Conservation (phyloP, 2,888 invertebrate species). For the Isoperla grammatica region DNA sequence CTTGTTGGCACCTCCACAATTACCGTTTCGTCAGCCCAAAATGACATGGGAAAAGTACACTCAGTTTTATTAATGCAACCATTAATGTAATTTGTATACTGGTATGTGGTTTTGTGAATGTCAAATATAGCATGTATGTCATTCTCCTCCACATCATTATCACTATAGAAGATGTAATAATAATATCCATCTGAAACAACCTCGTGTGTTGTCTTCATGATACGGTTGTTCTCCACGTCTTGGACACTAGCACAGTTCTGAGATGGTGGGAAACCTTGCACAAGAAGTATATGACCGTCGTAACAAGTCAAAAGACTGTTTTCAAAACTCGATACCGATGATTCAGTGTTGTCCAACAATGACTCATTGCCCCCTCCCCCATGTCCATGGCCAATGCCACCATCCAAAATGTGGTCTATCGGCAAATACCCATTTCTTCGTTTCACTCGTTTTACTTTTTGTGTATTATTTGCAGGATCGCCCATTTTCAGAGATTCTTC, state of each 20-base stretch:
- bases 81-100: slow-evolving; percentile 63
- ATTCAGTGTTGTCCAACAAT: slow-evolving; percentile 48
- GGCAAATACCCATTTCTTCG: background rate
- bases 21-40: slow-evolving; percentile 71
- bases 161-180: slow-evolving; percentile 85
- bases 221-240: slow-evolving; percentile 53
- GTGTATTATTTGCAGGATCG: background rate
- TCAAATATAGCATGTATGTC: slow-evolving; percentile 79
- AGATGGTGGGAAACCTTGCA: slow-evolving; percentile 64
- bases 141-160: slow-evolving; percentile 73
- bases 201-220: slow-evolving; percentile 61
- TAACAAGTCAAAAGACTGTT: slow-evolving; percentile 69
- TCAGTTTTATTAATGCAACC: slow-evolving; percentile 71
- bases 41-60: slow-evolving; percentile 66
- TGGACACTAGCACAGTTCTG: slow-evolving; percentile 61
- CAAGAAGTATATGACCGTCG: slow-evolving; percentile 66
- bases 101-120: slow-evolving; percentile 78
- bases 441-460: background rate
- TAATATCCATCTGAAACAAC: slow-evolving; percentile 75
- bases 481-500: background rate
- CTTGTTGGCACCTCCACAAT: slow-evolving; percentile 79
- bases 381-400: slow-evolving; percentile 71
- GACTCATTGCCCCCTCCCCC: slow-evolving; percentile 53
- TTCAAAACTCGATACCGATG: slow-evolving; percentile 78
- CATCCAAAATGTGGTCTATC: slow-evolving; percentile 54